Conservation (phyloP, 2,888 invertebrate species). For the Glyphotaelius pellucidus region DNA sequence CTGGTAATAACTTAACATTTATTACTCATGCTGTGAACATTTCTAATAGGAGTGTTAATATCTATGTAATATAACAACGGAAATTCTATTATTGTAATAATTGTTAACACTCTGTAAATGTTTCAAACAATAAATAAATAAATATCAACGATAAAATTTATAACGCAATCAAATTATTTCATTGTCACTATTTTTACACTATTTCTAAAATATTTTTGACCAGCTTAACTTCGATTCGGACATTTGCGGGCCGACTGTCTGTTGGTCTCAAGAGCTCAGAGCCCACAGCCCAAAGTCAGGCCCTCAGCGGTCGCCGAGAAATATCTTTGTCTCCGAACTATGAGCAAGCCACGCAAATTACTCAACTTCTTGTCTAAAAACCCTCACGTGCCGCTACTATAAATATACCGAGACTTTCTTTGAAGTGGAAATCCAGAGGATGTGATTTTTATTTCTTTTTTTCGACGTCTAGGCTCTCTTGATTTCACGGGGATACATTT, state of each 20-base stretch:
- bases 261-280: slow-evolving; percentile 7
- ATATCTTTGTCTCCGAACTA: slow-evolving; percentile 20
- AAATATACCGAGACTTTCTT: slow-evolving; percentile 18
- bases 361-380: slow-evolving; percentile 60
- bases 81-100: too few relatives aligned
- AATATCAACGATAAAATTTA: too few relatives aligned
- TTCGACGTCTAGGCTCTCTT: slow-evolving; percentile 5
- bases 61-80: too few relatives aligned
- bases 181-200: too few relatives aligned
- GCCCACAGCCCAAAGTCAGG: background rate
- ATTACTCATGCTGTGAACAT: too few relatives aligned
- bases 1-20: too few relatives aligned
- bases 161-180: too few relatives aligned
- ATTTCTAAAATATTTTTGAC: background rate
- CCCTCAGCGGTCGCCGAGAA: slow-evolving; percentile 11
- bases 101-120: too few relatives aligned
- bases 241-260: background rate
- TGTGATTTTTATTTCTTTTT: slow-evolving; percentile 14
- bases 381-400: slow-evolving; percentile 49
- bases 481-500: slow-evolving; percentile 9
- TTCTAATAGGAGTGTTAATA: too few relatives aligned
- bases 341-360: slow-evolving; percentile 62
- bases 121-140: too few relatives aligned
- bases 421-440: slow-evolving; percentile 23
- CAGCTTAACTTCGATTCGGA: background rate